Evolutionary conservation across 1,140 invertebrate genomes (phyloP), one percentile per base, ranked within the genome.

Genomic region (Mizuhopecten yessoensis): DNA sequence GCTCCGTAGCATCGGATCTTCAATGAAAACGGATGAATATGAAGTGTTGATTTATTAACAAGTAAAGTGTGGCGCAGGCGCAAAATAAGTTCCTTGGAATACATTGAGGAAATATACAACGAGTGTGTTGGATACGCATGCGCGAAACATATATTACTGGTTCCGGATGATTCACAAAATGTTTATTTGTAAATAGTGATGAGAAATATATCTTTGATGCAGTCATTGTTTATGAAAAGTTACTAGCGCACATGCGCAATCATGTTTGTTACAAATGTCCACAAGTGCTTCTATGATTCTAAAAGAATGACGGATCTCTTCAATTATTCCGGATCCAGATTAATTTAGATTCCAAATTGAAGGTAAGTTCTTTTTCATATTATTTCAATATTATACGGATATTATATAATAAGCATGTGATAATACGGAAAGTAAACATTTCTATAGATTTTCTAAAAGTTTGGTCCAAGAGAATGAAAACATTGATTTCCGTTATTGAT

Each of bases 141-240:
- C 57, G 57, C n/a, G 23, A 29, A 29, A 75, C 57, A 75, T 75
- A 75, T 75, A 75, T 75, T 75, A 75, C 11, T 75, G 57, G 57
- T 75, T n/a, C 57, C 57, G 57, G 57, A 75, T 29, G 57, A 29
- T n/a, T 75, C 57, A 75, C 57, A n/a, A 75, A 75, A 7, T n/a
- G 23, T 75, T 75, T 75, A 75, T 75, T 75, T 75, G 57, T 75
- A 75, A 75, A 75, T 75, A 75, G 57, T 75, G 57, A 75, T 75
- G 57, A 75, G 57, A 75, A 75, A 75, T 75, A 29, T 75, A 75
- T 75, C 57, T 75, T 75, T 75, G 23, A 75, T 75, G 57, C 57
- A 75, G 57, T 75, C 57, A n/a, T 75, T 75, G 57, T 75, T 75
- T 29, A 17, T 75, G 57, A 75, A 75, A 75, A 75, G 57, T 75